Conservation (phyloP, 1,140 invertebrate species). For the Trigoniulus corallinus region DNA sequence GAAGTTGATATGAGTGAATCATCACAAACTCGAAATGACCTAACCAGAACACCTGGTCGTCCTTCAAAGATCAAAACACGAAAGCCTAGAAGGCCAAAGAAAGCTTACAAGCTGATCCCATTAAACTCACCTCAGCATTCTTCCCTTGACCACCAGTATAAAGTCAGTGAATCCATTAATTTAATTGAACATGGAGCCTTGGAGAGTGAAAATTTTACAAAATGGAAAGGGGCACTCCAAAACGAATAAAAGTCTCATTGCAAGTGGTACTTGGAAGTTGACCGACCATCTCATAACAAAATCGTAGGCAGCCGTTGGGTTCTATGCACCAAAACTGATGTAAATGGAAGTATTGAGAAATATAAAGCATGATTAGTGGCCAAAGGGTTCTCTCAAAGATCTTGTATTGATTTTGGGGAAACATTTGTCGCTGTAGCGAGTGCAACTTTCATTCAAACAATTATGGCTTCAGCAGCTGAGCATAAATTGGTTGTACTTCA, state of each 20-base stretch:
- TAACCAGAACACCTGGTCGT: background rate
- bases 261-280: background rate
- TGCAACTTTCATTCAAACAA: background rate
- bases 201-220: background rate
- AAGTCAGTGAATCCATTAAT: background rate
- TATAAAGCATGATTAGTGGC: slow-evolving; percentile 12
- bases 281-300: background rate
- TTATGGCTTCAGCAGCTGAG: background rate
- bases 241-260: background rate
- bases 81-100: background rate
- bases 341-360: slow-evolving; percentile 1
- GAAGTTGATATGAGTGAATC: background rate
- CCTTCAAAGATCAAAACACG: background rate
- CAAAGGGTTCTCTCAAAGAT: slow-evolving; percentile 8
- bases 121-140: background rate
- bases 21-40: background rate
- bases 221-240: background rate
- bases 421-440: slow-evolving; percentile 9
- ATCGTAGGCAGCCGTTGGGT: slow-evolving; percentile 4
- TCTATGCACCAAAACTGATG: background rate
- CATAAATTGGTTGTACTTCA: slow-evolving; percentile 2
- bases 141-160: background rate
- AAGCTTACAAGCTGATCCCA: background rate
- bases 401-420: slow-evolving; percentile 9
- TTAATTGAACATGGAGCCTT: background rate